Evolutionary conservation across 2,113 vertebrate genomes (phyloP).

Genomic region (Lutjanus erythropterus): DNA sequence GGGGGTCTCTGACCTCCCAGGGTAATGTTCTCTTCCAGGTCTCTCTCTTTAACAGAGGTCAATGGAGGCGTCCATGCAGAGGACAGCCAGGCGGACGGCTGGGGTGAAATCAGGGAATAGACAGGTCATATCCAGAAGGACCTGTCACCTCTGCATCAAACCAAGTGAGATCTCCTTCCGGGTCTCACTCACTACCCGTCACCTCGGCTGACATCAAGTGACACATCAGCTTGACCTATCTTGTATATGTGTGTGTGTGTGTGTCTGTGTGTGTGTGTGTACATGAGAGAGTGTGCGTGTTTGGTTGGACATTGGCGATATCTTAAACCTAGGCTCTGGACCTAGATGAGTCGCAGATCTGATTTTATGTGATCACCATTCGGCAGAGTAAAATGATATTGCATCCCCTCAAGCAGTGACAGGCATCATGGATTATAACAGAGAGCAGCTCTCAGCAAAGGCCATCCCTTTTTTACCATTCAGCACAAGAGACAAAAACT

Average conservation of each 20-base stretch:
- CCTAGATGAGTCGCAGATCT: too few relatives aligned
- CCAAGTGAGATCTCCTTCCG: slow-evolving; percentile 70
- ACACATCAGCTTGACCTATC: slow-evolving; percentile 70
- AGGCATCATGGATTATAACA: too few relatives aligned
- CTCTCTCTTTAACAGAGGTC: slow-evolving; percentile 73
- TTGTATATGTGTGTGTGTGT: slow-evolving; percentile 21
- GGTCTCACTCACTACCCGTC: slow-evolving; percentile 63
- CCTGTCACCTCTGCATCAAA: slow-evolving; percentile 79
- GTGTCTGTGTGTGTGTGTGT: slow-evolving; percentile 10
- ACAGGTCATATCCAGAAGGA: slow-evolving; percentile 82
- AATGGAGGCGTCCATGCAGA: slow-evolving; percentile 86
- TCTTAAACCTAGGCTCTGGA: too few relatives aligned
- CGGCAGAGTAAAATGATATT: too few relatives aligned
- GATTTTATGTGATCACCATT: too few relatives aligned
- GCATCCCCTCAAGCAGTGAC: too few relatives aligned
- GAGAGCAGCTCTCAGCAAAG: too few relatives aligned
- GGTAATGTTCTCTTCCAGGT: slow-evolving; percentile 74
- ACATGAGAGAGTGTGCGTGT: slow-evolving; percentile 10
- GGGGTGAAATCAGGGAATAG: slow-evolving; percentile 77
- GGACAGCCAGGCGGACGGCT: slow-evolving; percentile 76
- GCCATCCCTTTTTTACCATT: too few relatives aligned
- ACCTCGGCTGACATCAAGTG: slow-evolving; percentile 68
- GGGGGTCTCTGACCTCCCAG: slow-evolving; percentile 80
- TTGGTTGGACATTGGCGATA: slow-evolving; percentile 12
- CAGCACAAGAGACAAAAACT: too few relatives aligned